A percentile compares a stretch with the other conserved stretches of the same genome.
Conservation (phyloP, 2,797 vertebrate species). For the Kryptopterus vitreolus region DNA sequence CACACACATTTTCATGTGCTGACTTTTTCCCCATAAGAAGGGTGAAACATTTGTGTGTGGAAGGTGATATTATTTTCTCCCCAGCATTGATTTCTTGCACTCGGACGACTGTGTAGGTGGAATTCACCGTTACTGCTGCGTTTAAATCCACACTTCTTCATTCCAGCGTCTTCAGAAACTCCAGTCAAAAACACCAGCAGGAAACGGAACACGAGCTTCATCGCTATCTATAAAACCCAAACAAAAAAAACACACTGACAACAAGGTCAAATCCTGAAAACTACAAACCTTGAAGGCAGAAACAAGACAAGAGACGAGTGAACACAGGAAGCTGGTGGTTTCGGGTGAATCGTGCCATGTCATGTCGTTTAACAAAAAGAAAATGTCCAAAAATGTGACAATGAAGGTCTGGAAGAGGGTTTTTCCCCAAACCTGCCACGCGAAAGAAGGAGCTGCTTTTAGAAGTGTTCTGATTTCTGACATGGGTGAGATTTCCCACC, state of each 20-base stretch:
- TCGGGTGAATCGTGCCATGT: neutral
- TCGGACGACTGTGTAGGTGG: conserved; percentile 18
- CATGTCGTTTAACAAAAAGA: neutral
- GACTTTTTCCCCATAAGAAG: conserved; percentile 4
- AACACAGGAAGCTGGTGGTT: neutral
- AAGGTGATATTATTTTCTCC: conserved; percentile 8
- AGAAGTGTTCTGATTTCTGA: neutral
- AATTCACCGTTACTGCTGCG: conserved; percentile 14
- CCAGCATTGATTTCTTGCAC: conserved; percentile 5
- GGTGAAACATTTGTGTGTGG: conserved; percentile 23
- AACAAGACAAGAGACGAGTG: too few relatives aligned
- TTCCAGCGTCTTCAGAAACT: neutral
- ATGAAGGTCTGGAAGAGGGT: neutral
- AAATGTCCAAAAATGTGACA: neutral
- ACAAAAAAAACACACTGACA: neutral
- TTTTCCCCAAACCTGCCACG: neutral
- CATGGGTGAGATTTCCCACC: neutral
- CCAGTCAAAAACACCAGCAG: neutral
- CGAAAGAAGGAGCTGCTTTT: neutral
- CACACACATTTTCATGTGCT: conserved; percentile 5
- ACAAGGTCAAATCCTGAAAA: neutral
- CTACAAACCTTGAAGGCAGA: too few relatives aligned
- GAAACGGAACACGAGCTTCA: neutral
- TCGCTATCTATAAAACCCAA: neutral
- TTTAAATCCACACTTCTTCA: conserved; percentile 18